Percentiles rank a stretch among this genome's conserved stretches.
Evolutionary conservation across 1,140 invertebrate genomes (phyloP).

Genomic region (Delia radicum): DNA sequence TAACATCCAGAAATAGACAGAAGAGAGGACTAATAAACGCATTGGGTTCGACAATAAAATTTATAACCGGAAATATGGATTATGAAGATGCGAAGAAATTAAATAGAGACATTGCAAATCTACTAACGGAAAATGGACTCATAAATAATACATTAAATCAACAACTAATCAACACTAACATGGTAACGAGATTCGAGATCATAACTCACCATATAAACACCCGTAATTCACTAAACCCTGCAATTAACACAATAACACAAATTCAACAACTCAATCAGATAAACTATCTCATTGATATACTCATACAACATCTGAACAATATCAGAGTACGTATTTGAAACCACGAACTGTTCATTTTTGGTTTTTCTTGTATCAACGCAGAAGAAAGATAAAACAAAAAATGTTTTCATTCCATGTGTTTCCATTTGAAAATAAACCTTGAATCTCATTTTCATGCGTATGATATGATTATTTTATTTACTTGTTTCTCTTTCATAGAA

Average conservation of each 20-base stretch:
- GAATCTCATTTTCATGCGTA: too few relatives aligned
- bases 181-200: neutral
- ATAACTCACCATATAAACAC: neutral
- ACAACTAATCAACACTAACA: neutral
- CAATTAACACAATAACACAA: too few relatives aligned
- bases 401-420: too few relatives aligned
- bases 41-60: conserved; percentile 11
- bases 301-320: neutral
- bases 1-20: neutral
- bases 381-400: too few relatives aligned
- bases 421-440: too few relatives aligned
- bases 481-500: too few relatives aligned
- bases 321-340: too few relatives aligned
- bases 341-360: too few relatives aligned
- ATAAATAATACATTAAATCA: neutral
- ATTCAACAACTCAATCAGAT: neutral
- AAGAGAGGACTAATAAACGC: conserved; percentile 19
- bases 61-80: conserved; percentile 25
- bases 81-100: neutral
- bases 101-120: neutral
- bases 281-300: neutral
- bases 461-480: too few relatives aligned
- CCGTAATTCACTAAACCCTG: too few relatives aligned
- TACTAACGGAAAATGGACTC: neutral
- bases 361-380: too few relatives aligned